A percentile compares a stretch with the other conserved stretches of the same genome.
These are phyloP conservation scores for Drosophila pegasa DNA, from an alignment of 2,888 invertebrate species.

Conservation along the genomic window DNA sequence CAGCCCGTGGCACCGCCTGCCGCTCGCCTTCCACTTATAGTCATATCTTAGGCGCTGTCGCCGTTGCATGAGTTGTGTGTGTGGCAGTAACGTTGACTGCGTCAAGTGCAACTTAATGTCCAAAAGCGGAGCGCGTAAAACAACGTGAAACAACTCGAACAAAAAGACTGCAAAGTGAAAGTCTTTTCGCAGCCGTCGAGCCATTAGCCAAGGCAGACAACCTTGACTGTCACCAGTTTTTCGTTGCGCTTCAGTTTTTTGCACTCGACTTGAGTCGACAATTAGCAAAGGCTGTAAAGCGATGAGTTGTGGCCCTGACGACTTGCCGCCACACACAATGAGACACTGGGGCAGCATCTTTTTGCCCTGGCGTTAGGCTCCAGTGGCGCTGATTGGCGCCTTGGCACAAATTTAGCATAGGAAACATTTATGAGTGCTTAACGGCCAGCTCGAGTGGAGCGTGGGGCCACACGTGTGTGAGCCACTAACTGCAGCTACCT, in stretches of 20 bases:
- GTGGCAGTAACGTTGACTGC: constrained; percentile 50
- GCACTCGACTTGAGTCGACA: constrained; percentile 23
- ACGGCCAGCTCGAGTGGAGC: constrained; percentile 25
- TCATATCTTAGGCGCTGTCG: constrained; percentile 54
- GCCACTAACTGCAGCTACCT: not conserved
- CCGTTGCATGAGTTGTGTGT: constrained; percentile 66
- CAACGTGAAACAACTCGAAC: constrained; percentile 28
- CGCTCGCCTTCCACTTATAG: constrained; percentile 35
- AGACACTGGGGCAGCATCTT: constrained; percentile 5
- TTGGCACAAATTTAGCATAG: constrained; percentile 49
- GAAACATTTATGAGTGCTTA: constrained; percentile 51
- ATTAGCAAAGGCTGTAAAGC: constrained; percentile 38
- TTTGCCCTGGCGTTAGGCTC: constrained; percentile 31
- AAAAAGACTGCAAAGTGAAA: constrained; percentile 64
- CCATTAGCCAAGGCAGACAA: constrained; percentile 64
- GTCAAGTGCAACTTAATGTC: constrained; percentile 71
- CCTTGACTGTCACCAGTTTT: constrained; percentile 65
- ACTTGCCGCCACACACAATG: constrained; percentile 21
- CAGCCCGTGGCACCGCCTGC: not conserved
- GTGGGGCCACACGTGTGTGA: not conserved
- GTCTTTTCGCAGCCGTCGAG: constrained; percentile 51
- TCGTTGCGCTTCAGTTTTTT: constrained; percentile 6
- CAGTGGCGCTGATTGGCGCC: constrained; percentile 39
- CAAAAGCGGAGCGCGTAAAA: constrained; percentile 59
- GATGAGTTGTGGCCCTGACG: constrained; percentile 37